Base-by-base conservation (phyloP, 2,797 vertebrate genomes). In the Falco novaeseelandiae region DNA sequence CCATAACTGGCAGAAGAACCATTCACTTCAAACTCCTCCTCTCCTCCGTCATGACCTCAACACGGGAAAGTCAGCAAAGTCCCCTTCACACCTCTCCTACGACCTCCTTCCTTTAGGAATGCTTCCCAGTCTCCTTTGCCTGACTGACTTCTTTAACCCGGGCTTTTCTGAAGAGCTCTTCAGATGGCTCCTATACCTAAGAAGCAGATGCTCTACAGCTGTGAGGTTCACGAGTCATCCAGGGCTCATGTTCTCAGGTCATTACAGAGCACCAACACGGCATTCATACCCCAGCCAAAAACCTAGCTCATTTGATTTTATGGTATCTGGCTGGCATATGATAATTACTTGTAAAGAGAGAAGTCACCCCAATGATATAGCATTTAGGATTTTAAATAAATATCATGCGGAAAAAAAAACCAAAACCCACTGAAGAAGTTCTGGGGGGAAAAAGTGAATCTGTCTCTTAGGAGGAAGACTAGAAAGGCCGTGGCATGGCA, bases 401-500 rank as follows among this genome's bases (percentile, higher is more conserved):
- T 54, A 51, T 15, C 10, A 18, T 2, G 2, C 18, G 26, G 14
- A 42, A 46, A 59, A 73, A 40, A 49, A 59, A 73, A 5, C 10
- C 38, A 38, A 73, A 67, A 7, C 44, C 23, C 29, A 12, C 51
- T 81, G n/a, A 5, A 86, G 73, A 63, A 82, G 30, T 71, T 49
- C n/a, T 17, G 44, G 26, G 36, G 72, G 55, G 30, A 49, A 58
- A 66, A 55, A 1, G 5, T 69, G 57, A 8, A 10, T 65, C 51
- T 82, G 0, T 25, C 27, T 78, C 36, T 15, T 12, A 22, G 20
- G 30, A 67, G 48, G 59, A 57, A 54, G 48, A 7, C 25, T 8
- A 10, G 73, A 27, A 48, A n/a, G 34, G 38, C 38, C 58, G 34
- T 0, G 0, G 54, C 57, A 27, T 0, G 5, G 62, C 5, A 2